Conservation (phyloP, 2,888 invertebrate genomes). For the Acanthosoma haemorrhoidale region DNA sequence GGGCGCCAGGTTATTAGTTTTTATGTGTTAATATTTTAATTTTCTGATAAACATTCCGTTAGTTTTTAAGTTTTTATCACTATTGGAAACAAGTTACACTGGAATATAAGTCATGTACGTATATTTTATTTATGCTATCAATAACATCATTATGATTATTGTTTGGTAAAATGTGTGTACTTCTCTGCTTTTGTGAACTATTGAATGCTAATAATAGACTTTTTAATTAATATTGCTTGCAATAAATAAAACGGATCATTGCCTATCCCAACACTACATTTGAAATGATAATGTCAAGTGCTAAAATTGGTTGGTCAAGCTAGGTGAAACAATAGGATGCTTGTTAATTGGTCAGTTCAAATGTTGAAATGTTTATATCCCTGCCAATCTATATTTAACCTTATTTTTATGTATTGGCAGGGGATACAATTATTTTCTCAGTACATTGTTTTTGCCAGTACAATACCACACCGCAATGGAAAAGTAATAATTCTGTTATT, state of each 20-base stretch:
- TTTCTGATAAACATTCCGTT: constrained; percentile 19
- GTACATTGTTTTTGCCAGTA: constrained; percentile 23
- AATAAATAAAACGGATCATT: background rate
- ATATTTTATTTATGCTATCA: background rate
- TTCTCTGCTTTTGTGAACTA: background rate
- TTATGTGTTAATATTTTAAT: background rate
- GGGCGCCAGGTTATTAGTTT: constrained; percentile 14
- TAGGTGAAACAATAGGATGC: too few relatives aligned
- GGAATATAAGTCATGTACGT: constrained; percentile 18
- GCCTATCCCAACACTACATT: background rate
- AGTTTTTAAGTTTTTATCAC: background rate
- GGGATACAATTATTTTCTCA: constrained; percentile 26
- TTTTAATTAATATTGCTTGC: background rate
- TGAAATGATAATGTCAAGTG: background rate
- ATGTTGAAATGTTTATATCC: constrained; percentile 25
- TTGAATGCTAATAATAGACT: constrained; percentile 11
- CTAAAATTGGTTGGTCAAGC: background rate
- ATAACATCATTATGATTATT: background rate
- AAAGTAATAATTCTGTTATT: background rate
- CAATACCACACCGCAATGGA: background rate
- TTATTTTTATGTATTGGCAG: constrained; percentile 36
- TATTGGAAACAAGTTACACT: background rate
- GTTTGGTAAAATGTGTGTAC: background rate
- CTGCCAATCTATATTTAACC: constrained; percentile 40
- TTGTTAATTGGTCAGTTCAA: constrained; percentile 15